phyloP scores from a whole-genome alignment of 2,113 vertebrate species.

The Sander vitreus region DNA sequence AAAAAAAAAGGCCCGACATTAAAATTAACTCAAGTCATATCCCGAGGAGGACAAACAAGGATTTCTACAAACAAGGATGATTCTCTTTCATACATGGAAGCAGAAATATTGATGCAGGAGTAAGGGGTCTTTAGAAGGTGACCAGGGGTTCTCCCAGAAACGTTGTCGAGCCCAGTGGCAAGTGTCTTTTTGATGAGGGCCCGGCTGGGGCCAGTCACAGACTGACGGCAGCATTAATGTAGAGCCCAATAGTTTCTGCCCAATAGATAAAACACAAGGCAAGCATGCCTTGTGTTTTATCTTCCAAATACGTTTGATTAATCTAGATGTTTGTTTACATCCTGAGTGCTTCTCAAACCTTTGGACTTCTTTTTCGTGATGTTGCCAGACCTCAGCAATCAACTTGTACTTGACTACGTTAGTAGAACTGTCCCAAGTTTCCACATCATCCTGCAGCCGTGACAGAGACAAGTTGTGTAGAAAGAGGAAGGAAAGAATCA shows the following conservation, averaged over 20 bases:
- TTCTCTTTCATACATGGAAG: constrained; percentile 34
- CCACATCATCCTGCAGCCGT: background rate
- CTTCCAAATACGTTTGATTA: background rate
- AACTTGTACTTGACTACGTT: too few species aligned
- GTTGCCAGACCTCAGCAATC: background rate
- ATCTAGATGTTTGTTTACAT: background rate
- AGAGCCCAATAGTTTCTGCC: too few species aligned
- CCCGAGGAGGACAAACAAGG: background rate
- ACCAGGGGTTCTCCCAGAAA: too few species aligned
- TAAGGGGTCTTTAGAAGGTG: background rate
- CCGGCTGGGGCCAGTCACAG: too few species aligned
- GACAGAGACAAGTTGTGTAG: background rate
- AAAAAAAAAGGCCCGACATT: background rate
- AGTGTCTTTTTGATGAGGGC: too few species aligned
- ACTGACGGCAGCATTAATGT: too few species aligned
- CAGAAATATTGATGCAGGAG: constrained; percentile 16
- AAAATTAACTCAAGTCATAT: constrained; percentile 15
- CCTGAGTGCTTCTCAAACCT: background rate
- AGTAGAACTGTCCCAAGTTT: background rate
- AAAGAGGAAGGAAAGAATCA: background rate
- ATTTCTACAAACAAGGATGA: constrained; percentile 27
- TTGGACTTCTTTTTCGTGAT: background rate
- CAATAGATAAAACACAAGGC: too few species aligned
- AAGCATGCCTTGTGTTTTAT: too few species aligned
- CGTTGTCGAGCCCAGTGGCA: too few species aligned